These are phyloP conservation scores for Pelusios castaneus DNA, from an alignment of 2,113 vertebrate species.

Conservation along the genomic window DNA sequence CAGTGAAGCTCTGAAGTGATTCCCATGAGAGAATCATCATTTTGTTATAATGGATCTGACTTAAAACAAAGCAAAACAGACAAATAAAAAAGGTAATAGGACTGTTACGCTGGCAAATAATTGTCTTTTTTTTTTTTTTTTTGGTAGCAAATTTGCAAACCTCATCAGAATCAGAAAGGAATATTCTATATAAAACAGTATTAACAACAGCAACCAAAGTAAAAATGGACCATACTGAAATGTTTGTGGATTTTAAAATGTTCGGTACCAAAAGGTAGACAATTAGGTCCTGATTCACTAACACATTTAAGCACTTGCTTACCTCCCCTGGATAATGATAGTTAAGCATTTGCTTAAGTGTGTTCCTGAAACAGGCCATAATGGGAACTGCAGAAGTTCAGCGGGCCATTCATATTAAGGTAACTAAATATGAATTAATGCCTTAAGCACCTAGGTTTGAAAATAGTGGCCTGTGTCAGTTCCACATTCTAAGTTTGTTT, in stretches of 20 bases:
- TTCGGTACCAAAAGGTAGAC: background rate
- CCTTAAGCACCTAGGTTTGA: conserved; percentile 1
- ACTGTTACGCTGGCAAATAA: background rate
- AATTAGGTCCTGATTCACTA: background rate
- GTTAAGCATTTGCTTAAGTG: background rate
- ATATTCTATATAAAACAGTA: background rate
- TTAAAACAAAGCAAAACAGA: background rate
- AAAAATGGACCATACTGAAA: background rate
- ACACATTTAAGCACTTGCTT: background rate
- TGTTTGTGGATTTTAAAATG: background rate
- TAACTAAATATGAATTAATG: conserved; percentile 23
- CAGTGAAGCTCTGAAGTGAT: background rate
- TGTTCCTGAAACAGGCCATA: background rate
- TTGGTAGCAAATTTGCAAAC: background rate
- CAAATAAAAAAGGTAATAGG: fast-evolving
- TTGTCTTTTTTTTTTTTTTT: background rate
- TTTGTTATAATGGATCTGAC: background rate
- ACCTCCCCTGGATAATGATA: background rate
- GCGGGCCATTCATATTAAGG: background rate
- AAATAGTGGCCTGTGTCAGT: conserved; percentile 32
- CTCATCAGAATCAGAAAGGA: background rate
- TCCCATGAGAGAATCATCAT: background rate
- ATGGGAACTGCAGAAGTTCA: background rate
- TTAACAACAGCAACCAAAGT: background rate
- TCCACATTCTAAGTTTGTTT: conserved; percentile 36